These are phyloP conservation scores for Pogonomyrmex californicus DNA, from an alignment of 1,140 invertebrate species.

Conservation along the genomic window DNA sequence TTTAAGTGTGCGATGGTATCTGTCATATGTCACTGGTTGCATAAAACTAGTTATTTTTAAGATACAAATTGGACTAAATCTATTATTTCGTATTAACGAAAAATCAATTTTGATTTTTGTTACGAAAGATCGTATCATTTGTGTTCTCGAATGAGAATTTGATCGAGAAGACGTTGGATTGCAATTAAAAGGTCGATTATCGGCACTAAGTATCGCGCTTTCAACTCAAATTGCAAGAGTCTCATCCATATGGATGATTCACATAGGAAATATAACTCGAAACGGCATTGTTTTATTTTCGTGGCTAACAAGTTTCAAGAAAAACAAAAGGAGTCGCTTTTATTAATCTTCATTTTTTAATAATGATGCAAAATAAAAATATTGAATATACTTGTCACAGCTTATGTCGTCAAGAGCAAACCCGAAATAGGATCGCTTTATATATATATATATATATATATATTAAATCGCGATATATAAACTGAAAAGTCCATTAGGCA, in stretches of 20 bases:
- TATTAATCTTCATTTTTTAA: background rate
- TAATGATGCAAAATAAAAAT: background rate
- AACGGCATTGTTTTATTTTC: constrained; percentile 26
- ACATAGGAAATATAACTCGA: background rate
- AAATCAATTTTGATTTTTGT: constrained; percentile 19
- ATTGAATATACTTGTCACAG: background rate
- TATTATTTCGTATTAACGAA: background rate
- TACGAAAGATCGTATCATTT: background rate
- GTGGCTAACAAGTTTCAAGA: constrained; percentile 9
- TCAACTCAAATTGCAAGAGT: constrained; percentile 16
- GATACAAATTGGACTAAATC: background rate
- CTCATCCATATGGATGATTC: background rate
- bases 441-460: background rate
- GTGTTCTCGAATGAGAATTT: constrained; percentile 25
- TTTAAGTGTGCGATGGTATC: background rate
- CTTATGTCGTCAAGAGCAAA: background rate
- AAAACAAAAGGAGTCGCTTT: background rate
- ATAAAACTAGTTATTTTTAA: background rate
- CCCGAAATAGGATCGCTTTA: background rate
- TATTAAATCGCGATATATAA: background rate
- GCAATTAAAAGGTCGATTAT: constrained; percentile 70
- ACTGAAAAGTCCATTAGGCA: background rate
- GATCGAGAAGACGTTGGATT: background rate
- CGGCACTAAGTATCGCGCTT: background rate
- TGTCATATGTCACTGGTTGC: background rate